Base-by-base conservation (phyloP, 1,140 invertebrate genomes). In the Aphidius ervi region DNA sequence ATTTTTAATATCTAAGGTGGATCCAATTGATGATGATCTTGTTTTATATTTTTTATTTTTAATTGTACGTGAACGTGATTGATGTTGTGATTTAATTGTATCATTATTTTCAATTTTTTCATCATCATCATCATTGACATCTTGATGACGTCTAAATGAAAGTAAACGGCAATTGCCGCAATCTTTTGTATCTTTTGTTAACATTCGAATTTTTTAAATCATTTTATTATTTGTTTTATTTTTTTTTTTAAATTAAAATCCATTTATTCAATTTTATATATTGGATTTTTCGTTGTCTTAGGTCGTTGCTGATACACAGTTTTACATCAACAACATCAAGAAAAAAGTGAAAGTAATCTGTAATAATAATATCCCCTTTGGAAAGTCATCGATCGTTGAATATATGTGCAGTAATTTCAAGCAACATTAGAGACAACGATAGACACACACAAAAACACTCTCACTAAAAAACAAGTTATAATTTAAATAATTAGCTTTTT, bases 101-200 rank as follows among this genome's bases (percentile, higher is more conserved):
- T 66, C 59, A 48, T 58, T 58, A 42, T 23, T 37, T 2, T 62
- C 54, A 10, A 57, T 58, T 49, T 20, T 45, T 52, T 41, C 39
- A 42, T 54, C 52, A 9, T 16, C 43, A 47, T 70, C 70, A 56
- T 65, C 68, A 42, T 68, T 64, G 58, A 53, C 50, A 23, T 68
- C 70, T 66, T 43, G 46, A 10, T 70, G 69, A 62, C 70, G 74
- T 62, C 73, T 73, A 43, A 76, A 67, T 61, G 74, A 73, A 68
- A 78, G 71, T 68, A 78, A 73, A 68, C 76, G 76, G 69, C 76
- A 78, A 54, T 68, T 68, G 73, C 74, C 74, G 71, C 70, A 67
- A 63, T 68, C 71, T 67, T 65, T 65, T 61, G 65, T 64, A 55
- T 76, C 74, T 65, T 75, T 73, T 65, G 65, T 72, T 69, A 71